Conservation (phyloP, 1,140 invertebrate species). For the Rhynchophorus ferrugineus region DNA sequence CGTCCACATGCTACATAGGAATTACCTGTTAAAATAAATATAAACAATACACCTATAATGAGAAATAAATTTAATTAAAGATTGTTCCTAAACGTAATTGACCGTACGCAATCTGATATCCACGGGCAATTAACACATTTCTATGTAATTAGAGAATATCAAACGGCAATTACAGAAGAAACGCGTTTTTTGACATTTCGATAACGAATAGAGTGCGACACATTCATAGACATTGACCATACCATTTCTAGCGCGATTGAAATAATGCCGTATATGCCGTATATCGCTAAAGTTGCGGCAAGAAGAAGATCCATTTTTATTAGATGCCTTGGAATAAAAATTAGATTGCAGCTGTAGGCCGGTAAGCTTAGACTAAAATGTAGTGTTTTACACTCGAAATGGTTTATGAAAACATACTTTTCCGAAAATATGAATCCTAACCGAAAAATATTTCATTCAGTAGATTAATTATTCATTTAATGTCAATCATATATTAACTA, state of each 20-base stretch:
- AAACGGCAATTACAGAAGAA: slow-evolving; percentile 10
- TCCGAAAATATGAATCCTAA: too few relatives aligned
- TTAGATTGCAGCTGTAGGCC: slow-evolving; percentile 4
- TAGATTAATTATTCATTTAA: too few relatives aligned
- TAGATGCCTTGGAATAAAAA: slow-evolving; percentile 11
- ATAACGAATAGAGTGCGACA: slow-evolving; percentile 14
- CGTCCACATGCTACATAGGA: too few relatives aligned
- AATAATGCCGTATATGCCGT: slow-evolving; percentile 14
- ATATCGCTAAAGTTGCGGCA: slow-evolving; percentile 20
- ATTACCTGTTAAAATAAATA: too few relatives aligned
- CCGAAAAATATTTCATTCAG: too few relatives aligned
- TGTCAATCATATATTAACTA: too few relatives aligned
- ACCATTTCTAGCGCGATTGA: slow-evolving; percentile 13
- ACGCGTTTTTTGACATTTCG: slow-evolving; percentile 14
- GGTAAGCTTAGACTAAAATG: background rate
- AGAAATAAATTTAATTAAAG: background rate
- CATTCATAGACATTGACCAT: slow-evolving; percentile 24
- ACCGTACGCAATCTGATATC: slow-evolving; percentile 1
- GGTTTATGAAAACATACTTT: too few relatives aligned
- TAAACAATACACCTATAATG: background rate
- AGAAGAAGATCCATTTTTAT: slow-evolving; percentile 21
- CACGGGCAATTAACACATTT: slow-evolving; percentile 21
- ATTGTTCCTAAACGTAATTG: too few relatives aligned
- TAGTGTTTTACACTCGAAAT: too few relatives aligned
- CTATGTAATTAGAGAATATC: slow-evolving; percentile 15